Conservation (phyloP, 2,797 vertebrate species). For the Danio aesculapii region DNA sequence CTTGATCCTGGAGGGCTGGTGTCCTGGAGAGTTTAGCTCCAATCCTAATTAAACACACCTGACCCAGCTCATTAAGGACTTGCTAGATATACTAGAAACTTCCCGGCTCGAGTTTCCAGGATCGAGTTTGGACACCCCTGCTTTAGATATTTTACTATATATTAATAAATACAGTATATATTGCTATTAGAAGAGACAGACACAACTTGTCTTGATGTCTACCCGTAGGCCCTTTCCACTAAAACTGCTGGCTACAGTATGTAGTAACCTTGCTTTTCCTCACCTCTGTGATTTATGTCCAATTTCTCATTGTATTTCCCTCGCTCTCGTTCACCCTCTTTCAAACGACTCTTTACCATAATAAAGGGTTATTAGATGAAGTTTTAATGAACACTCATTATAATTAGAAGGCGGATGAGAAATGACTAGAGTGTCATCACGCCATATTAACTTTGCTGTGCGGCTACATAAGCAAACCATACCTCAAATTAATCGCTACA, state of each 20-base stretch:
- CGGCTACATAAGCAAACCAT: slow-evolving; percentile 71
- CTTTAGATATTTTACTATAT: too few relatives aligned
- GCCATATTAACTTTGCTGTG: slow-evolving; percentile 69
- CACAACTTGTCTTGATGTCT: slow-evolving; percentile 47
- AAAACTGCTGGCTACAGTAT: slow-evolving; percentile 54
- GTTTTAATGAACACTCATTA: slow-evolving; percentile 76
- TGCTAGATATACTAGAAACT: too few relatives aligned
- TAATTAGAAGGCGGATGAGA: slow-evolving; percentile 76
- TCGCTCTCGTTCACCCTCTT: slow-evolving; percentile 28
- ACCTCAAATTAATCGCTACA: slow-evolving; percentile 70
- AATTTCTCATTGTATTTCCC: slow-evolving; percentile 61
- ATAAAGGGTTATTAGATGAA: slow-evolving; percentile 76
- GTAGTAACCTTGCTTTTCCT: slow-evolving; percentile 61
- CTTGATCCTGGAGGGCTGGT: too few relatives aligned
- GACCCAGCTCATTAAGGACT: too few relatives aligned
- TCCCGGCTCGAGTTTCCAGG: too few relatives aligned
- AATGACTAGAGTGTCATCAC: slow-evolving; percentile 64
- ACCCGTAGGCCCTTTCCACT: slow-evolving; percentile 46
- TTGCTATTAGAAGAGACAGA: slow-evolving; percentile 25
- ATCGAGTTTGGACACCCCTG: too few relatives aligned
- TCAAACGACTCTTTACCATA: slow-evolving; percentile 59
- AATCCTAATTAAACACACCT: too few relatives aligned
- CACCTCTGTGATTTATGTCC: slow-evolving; percentile 67
- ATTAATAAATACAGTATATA: too few relatives aligned
- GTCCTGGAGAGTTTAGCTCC: too few relatives aligned